A percentile compares a stretch with the other conserved stretches of the same genome.
Conservation (phyloP, 2,888 invertebrate genomes). For the Acrocyrtus sp. region DNA sequence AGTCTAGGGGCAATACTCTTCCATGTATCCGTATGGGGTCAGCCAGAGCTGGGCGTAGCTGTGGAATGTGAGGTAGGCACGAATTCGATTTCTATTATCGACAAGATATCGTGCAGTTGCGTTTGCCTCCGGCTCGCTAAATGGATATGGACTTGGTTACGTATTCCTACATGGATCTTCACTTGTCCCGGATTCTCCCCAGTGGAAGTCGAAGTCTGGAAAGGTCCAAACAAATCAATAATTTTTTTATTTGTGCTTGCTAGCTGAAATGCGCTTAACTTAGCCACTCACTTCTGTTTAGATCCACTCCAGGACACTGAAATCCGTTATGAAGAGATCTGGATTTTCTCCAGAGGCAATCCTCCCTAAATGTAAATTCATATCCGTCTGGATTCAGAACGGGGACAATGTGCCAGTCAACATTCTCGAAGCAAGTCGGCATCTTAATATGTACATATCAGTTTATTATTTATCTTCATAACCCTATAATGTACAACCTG, state of each 20-base stretch:
- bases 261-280: no score
- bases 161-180: constrained; percentile 67
- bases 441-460: no score
- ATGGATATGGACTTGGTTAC: constrained; percentile 69
- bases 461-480: no score
- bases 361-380: constrained; percentile 66
- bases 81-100: constrained; percentile 64
- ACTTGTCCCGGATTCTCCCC: constrained; percentile 71
- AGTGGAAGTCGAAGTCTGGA: constrained; percentile 65
- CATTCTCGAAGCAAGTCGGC: constrained; percentile 68
- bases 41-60: constrained; percentile 76
- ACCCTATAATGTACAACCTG: no score
- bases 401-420: constrained; percentile 70
- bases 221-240: neutral
- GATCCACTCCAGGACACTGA: constrained; percentile 79
- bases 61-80: constrained; percentile 74
- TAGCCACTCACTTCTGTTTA: constrained; percentile 78
- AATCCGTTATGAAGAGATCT: constrained; percentile 67
- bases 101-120: constrained; percentile 74
- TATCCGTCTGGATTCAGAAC: constrained; percentile 55
- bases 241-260: neutral
- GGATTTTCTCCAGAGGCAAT: constrained; percentile 82
- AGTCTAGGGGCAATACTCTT: constrained; percentile 67
- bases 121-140: constrained; percentile 71
- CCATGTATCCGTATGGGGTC: constrained; percentile 72